A percentile compares a stretch with the other conserved stretches of the same genome.
Evolutionary conservation across 2,797 vertebrate genomes (phyloP).

Genomic region (Eremophila alpestris): DNA sequence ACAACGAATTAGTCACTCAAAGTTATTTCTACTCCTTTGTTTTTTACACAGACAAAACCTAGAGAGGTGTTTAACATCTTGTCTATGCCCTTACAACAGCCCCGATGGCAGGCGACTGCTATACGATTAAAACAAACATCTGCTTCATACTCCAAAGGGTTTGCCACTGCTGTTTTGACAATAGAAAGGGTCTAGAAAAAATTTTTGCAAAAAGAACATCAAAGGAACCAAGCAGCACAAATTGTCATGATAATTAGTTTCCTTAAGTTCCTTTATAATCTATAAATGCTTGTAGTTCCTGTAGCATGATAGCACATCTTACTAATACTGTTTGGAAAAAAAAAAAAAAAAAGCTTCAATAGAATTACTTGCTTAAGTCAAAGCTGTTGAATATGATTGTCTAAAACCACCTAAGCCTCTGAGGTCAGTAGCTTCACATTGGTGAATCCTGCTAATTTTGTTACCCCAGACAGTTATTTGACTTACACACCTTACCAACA

Average conservation of each 20-base stretch:
- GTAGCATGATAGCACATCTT: not conserved
- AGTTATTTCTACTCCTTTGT: not conserved
- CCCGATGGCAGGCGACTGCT: not conserved
- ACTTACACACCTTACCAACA: not conserved
- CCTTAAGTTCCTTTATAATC: not conserved
- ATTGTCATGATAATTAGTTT: not conserved
- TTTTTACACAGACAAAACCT: not conserved
- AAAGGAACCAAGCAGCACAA: not conserved
- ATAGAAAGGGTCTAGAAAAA: rapidly evolving
- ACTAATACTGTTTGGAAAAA: not conserved
- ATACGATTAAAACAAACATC: rapidly evolving
- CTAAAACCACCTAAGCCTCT: too few relatives aligned
- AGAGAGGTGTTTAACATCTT: not conserved
- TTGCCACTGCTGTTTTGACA: not conserved
- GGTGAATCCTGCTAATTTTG: not conserved
- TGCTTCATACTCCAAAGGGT: not conserved
- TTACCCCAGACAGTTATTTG: not conserved
- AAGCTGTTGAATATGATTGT: not conserved
- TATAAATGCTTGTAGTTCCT: not conserved
- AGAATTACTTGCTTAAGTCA: not conserved
- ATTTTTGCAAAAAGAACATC: not conserved
- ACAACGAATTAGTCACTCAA: not conserved
- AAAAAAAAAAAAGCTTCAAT: not conserved
- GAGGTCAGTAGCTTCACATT: too few relatives aligned
- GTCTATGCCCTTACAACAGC: not conserved